Evolutionary conservation across 2,113 vertebrate species (phyloP).

Genomic region (Pseudorectes ferrugineus): DNA sequence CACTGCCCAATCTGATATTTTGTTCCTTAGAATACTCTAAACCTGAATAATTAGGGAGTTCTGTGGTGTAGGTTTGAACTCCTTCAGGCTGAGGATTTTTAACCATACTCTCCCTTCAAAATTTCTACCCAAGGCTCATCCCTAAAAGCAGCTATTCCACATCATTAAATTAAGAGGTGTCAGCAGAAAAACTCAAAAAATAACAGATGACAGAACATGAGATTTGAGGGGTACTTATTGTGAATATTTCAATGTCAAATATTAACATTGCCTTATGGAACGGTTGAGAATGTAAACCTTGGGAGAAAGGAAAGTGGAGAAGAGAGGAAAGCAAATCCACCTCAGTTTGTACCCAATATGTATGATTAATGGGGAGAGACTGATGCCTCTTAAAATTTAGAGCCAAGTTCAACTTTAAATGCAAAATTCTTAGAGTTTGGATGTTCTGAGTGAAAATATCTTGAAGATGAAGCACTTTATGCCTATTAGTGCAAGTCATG

Average conservation of each 20-base stretch:
- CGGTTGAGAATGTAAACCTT: background rate
- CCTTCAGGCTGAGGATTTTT: background rate
- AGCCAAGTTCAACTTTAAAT: background rate
- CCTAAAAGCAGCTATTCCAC: background rate
- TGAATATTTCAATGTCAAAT: background rate
- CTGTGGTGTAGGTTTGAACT: background rate
- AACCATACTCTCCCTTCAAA: background rate
- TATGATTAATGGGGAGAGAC: background rate
- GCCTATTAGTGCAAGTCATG: background rate
- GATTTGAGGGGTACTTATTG: background rate
- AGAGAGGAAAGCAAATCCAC: background rate
- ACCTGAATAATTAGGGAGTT: background rate
- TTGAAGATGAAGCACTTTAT: background rate
- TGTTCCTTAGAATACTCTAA: background rate
- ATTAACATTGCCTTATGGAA: background rate
- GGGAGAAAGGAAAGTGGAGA: background rate
- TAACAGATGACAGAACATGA: background rate
- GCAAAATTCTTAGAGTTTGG: background rate
- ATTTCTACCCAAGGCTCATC: background rate
- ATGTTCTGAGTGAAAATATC: background rate
- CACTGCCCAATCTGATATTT: background rate
- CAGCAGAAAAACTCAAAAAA: background rate
- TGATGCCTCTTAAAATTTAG: background rate
- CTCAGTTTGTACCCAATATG: rapidly evolving
- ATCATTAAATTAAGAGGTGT: background rate